Conservation (phyloP, 2,113 vertebrate species). For the Dicerorhinus sumatrensis region DNA sequence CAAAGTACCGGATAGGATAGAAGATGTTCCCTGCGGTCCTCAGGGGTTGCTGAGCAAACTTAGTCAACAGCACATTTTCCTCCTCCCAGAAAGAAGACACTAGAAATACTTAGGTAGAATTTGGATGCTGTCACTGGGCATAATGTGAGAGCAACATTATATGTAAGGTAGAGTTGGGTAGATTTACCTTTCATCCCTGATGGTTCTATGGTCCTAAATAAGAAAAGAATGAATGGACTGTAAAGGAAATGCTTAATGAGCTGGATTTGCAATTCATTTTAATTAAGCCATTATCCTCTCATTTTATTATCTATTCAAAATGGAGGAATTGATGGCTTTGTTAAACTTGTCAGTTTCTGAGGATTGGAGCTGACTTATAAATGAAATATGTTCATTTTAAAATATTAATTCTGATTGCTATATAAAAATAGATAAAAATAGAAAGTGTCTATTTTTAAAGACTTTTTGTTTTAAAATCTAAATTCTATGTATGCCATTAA, state of each 20-base stretch:
- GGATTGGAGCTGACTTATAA: neutral
- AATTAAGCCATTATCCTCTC: neutral
- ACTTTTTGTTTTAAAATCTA: conserved; percentile 27
- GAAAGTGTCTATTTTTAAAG: neutral
- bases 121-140: neutral
- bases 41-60: neutral
- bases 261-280: conserved; percentile 18
- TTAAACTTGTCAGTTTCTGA: neutral
- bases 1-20: neutral
- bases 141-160: neutral
- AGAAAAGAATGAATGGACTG: neutral
- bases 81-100: neutral
- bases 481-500: rapidly evolving
- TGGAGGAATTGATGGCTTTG: neutral
- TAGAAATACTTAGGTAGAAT: neutral
- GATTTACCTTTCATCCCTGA: neutral
- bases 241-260: conserved; percentile 14
- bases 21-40: neutral
- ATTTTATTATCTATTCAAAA: neutral
- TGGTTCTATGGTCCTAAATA: neutral
- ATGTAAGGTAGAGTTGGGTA: neutral
- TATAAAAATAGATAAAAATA: neutral
- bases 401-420: neutral
- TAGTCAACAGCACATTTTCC: neutral
- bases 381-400: neutral